Percentiles rank a stretch among this genome's conserved stretches.
phyloP scores from a whole-genome alignment of 1,140 invertebrate species.

The Varroa destructor region DNA sequence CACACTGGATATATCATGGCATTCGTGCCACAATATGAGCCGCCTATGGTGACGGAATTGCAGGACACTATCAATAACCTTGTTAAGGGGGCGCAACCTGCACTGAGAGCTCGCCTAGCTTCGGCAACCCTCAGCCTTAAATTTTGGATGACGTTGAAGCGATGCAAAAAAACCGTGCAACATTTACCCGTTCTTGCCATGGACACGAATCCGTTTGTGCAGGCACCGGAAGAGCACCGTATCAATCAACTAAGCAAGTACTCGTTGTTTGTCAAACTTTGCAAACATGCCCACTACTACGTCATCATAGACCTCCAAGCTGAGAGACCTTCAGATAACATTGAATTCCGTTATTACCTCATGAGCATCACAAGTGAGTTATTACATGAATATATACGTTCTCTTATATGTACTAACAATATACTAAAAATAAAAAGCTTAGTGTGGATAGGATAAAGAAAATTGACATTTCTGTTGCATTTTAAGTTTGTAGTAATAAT shows the following conservation, averaged over 20 bases:
- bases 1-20: slow-evolving; percentile 77
- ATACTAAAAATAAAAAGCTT: neutral
- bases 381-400: neutral
- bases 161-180: slow-evolving; percentile 86
- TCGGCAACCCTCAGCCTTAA: slow-evolving; percentile 41
- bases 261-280: slow-evolving; percentile 68
- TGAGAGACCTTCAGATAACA: neutral
- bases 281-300: slow-evolving; percentile 69
- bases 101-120: slow-evolving; percentile 55
- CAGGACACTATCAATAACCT: slow-evolving; percentile 50
- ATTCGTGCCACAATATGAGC: slow-evolving; percentile 71
- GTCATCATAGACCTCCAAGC: slow-evolving; percentile 36
- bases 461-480: neutral
- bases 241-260: slow-evolving; percentile 60
- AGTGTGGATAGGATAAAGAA: neutral
- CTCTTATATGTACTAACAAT: neutral
- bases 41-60: slow-evolving; percentile 58
- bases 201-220: slow-evolving; percentile 60
- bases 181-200: slow-evolving; percentile 74
- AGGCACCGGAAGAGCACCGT: slow-evolving; percentile 50
- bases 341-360: slow-evolving; percentile 7
- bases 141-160: slow-evolving; percentile 73
- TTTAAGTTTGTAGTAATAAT: neutral
- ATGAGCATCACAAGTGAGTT: slow-evolving; percentile 22
- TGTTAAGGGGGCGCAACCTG: slow-evolving; percentile 59